A percentile compares a stretch with the other conserved stretches of the same genome.
phyloP scores from a whole-genome alignment of 2,797 vertebrate species.

The Yasuhikotakia modesta region DNA sequence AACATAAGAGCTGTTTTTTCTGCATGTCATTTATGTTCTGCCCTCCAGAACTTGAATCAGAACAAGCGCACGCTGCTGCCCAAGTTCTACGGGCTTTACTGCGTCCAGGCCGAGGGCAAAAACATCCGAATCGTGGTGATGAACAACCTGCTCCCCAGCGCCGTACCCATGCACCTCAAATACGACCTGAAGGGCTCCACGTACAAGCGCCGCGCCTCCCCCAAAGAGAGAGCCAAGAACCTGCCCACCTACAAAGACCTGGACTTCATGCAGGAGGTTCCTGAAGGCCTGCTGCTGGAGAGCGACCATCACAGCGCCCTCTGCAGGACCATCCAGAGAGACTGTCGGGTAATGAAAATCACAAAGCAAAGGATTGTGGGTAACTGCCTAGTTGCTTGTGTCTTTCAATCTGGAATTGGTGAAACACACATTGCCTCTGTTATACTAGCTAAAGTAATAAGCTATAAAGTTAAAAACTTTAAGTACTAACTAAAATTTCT shows the following conservation, averaged over 20 bases:
- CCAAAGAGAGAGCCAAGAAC: slow-evolving; percentile 89
- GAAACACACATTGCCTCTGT: too few species aligned
- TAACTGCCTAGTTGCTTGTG: too few species aligned
- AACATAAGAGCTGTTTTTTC: too few species aligned
- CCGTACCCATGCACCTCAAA: slow-evolving; percentile 93
- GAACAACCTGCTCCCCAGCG: slow-evolving; percentile 95
- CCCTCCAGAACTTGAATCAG: slow-evolving; percentile 92
- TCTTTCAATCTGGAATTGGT: too few species aligned
- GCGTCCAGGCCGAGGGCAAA: slow-evolving; percentile 94
- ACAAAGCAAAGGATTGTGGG: too few species aligned
- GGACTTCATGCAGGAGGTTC: slow-evolving; percentile 92
- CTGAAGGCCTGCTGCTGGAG: slow-evolving; percentile 90
- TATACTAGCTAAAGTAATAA: too few species aligned
- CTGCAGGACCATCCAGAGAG: slow-evolving; percentile 94
- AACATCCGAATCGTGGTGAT: slow-evolving; percentile 97
- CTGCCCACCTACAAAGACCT: slow-evolving; percentile 92
- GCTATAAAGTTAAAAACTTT: too few species aligned
- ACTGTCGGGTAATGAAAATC: slow-evolving; percentile 91
- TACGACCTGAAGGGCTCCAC: slow-evolving; percentile 98
- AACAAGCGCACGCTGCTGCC: slow-evolving; percentile 94
- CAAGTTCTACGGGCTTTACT: slow-evolving; percentile 96
- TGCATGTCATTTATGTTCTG: not conserved
- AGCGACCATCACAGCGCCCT: slow-evolving; percentile 88
- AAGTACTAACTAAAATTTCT: too few species aligned
- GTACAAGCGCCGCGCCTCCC: slow-evolving; percentile 90